phyloP scores from a whole-genome alignment of 2,888 invertebrate species.

The Synergus umbraculus region DNA sequence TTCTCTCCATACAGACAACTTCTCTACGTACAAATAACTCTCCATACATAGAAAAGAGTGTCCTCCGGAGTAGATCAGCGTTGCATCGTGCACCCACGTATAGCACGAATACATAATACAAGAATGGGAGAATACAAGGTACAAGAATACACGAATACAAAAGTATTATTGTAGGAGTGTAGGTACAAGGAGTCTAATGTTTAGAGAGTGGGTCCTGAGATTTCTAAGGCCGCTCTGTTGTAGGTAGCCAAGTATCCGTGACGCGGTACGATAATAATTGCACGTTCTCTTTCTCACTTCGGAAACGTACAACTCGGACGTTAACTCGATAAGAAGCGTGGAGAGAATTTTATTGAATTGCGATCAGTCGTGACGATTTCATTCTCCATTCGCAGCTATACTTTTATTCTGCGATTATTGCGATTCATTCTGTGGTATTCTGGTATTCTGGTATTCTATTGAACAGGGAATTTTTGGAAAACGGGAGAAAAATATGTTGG shows the following conservation, averaged over 20 bases:
- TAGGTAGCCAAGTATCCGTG: slow-evolving; percentile 59
- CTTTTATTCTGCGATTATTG: no score
- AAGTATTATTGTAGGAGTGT: no score
- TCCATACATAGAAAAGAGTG: slow-evolving; percentile 4
- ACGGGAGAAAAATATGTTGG: no score
- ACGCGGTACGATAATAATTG: slow-evolving; percentile 60
- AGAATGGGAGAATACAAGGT: not conserved
- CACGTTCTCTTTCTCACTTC: slow-evolving; percentile 56
- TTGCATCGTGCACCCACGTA: slow-evolving; percentile 48
- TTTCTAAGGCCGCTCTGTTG: slow-evolving; percentile 47
- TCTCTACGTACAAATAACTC: not conserved
- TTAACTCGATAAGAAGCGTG: not conserved
- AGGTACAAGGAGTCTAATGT: not conserved
- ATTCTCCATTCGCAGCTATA: no score
- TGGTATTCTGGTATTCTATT: no score
- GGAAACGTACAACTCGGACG: slow-evolving; percentile 31
- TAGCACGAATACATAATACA: slow-evolving; percentile 14
- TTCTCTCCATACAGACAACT: no score
- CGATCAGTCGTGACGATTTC: not conserved
- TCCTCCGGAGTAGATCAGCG: slow-evolving; percentile 17
- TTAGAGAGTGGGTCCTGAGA: slow-evolving; percentile 42
- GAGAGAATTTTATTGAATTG: not conserved
- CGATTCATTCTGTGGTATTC: no score
- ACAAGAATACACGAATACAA: no score
- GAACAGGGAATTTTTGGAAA: no score